Evolutionary conservation across 2,113 vertebrate species (phyloP).

Genomic region (Nymphicus hollandicus): DNA sequence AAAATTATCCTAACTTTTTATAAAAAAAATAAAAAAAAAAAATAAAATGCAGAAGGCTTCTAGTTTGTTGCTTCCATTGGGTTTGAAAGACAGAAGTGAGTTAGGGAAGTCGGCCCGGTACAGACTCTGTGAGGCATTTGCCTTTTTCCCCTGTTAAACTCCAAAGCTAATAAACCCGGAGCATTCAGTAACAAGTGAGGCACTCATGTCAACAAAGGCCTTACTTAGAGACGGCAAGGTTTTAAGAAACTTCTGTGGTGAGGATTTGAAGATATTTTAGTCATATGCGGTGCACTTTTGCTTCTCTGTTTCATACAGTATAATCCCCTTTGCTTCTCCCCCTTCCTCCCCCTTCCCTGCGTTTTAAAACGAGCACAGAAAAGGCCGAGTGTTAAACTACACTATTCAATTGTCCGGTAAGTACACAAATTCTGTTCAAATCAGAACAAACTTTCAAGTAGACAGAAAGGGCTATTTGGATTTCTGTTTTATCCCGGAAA

Average conservation of each 20-base stretch:
- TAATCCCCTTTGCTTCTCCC: constrained; percentile 50
- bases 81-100: neutral
- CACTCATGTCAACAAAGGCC: constrained; percentile 69
- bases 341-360: neutral
- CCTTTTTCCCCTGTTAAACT: constrained; percentile 40
- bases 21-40: neutral
- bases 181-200: constrained; percentile 38
- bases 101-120: neutral
- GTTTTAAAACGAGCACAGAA: constrained; percentile 66
- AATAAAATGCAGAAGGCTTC: neutral
- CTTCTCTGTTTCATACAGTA: constrained; percentile 44
- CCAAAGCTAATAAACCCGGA: constrained; percentile 29
- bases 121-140: constrained; percentile 3
- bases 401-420: constrained; percentile 38
- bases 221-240: constrained; percentile 32
- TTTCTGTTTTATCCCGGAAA: neutral
- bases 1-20: neutral
- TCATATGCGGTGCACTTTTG: constrained; percentile 24
- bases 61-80: neutral
- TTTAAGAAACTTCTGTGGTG: constrained; percentile 49
- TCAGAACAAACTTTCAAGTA: constrained; percentile 55
- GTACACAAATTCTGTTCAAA: constrained; percentile 62
- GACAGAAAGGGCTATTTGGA: constrained; percentile 34
- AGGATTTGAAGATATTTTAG: constrained; percentile 57
- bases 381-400: constrained; percentile 57